These are phyloP conservation scores for Cinara cedri DNA, from an alignment of 2,888 invertebrate species.

Conservation along the genomic window DNA sequence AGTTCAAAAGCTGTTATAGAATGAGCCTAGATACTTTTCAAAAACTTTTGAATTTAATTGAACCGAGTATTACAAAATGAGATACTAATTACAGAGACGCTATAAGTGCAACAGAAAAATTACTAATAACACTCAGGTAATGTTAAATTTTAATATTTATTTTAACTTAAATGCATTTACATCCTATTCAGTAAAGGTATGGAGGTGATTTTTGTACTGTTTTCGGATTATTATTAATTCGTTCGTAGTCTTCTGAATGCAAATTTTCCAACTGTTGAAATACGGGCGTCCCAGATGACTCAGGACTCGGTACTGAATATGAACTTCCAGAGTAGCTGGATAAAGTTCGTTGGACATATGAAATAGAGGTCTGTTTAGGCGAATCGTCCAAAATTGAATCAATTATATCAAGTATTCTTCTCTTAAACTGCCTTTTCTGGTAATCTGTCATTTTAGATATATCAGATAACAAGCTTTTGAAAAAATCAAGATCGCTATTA, in stretches of 20 bases:
- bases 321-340: conserved; percentile 38
- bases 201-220: conserved; percentile 33
- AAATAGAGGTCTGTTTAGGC: conserved; percentile 18
- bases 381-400: conserved; percentile 33
- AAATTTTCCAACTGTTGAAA: conserved; percentile 33
- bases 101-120: conserved; percentile 34
- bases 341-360: conserved; percentile 22
- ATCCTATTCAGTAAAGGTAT: conserved; percentile 38
- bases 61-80: conserved; percentile 25
- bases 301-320: conserved; percentile 40
- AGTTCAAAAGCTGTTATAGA: conserved; percentile 44
- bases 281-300: conserved; percentile 19
- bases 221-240: conserved; percentile 38
- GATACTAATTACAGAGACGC: conserved; percentile 22
- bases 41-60: conserved; percentile 29
- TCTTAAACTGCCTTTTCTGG: conserved; percentile 23
- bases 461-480: conserved; percentile 17
- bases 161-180: conserved; percentile 28
- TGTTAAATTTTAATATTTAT: conserved; percentile 42
- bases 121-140: conserved; percentile 43
- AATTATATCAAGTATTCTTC: conserved; percentile 25
- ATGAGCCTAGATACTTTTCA: conserved; percentile 37
- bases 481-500: conserved; percentile 39
- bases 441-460: conserved; percentile 35
- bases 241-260: conserved; percentile 37